phyloP scores from a whole-genome alignment of 2,797 vertebrate species.

The Balearica regulorum region DNA sequence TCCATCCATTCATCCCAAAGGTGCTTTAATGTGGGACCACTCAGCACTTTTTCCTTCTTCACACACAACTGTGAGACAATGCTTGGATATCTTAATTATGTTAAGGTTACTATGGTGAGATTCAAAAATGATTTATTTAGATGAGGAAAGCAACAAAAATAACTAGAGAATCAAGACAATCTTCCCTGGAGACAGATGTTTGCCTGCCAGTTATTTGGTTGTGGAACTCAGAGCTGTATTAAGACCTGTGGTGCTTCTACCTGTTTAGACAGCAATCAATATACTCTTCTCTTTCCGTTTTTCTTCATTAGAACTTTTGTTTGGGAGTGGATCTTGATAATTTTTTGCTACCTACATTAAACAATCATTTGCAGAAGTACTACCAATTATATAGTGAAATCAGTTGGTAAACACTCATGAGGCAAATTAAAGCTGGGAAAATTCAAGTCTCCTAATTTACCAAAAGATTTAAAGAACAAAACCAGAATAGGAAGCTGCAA shows the following conservation, averaged over 20 bases:
- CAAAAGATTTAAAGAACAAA: not conserved
- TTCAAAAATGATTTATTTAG: not conserved
- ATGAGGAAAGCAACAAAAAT: not conserved
- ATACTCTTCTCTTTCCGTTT: not conserved
- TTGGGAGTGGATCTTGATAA: not conserved
- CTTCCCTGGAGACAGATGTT: not conserved
- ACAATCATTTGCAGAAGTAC: not conserved
- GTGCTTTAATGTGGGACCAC: not conserved
- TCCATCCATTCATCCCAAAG: not conserved
- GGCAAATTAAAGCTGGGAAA: not conserved
- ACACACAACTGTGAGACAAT: not conserved
- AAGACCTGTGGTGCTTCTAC: not conserved
- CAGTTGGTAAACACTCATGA: not conserved
- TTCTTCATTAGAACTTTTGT: not conserved
- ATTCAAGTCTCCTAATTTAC: not conserved
- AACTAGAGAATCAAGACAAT: not conserved
- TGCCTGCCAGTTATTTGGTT: not conserved
- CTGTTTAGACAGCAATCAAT: not conserved
- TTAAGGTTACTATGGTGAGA: not conserved
- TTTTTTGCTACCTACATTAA: not conserved
- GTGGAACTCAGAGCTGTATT: not conserved
- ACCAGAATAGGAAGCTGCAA: not conserved
- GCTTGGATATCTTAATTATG: not conserved
- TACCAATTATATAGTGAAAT: not conserved
- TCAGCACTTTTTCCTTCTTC: not conserved